phyloP scores from a whole-genome alignment of 92 coral and sea anemone species.

The Pocillopora meandrina region DNA sequence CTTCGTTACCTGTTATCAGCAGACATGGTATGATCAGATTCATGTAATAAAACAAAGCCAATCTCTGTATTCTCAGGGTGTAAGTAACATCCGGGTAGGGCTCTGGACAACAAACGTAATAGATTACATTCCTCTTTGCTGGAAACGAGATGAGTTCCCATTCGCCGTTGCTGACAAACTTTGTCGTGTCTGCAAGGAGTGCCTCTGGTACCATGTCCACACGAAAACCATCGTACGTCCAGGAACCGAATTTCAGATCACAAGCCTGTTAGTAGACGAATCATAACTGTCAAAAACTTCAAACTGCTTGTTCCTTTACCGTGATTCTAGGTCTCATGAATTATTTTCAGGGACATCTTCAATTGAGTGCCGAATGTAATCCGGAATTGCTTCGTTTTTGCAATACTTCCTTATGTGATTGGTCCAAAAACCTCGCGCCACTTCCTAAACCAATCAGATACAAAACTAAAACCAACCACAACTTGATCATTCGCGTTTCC shows the following conservation, averaged over 20 bases:
- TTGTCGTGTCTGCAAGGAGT: conserved; percentile 54
- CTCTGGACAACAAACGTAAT: conserved; percentile 86
- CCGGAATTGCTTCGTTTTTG: too few species aligned
- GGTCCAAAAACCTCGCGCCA: too few species aligned
- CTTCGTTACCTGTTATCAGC: conserved; percentile 72
- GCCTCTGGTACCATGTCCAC: conserved; percentile 76
- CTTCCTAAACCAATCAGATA: too few species aligned
- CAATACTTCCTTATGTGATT: too few species aligned
- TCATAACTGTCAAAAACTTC: background rate
- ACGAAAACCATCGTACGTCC: conserved; percentile 87
- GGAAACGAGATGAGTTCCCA: conserved; percentile 80
- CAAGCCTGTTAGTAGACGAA: conserved; percentile 55
- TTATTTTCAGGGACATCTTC: too few species aligned
- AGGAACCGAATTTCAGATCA: conserved; percentile 83
- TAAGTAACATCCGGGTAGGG: conserved; percentile 91
- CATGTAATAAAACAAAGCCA: conserved; percentile 75
- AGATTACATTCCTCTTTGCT: conserved; percentile 63
- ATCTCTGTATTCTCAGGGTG: conserved; percentile 73
- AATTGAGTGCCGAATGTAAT: too few species aligned
- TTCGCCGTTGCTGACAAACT: conserved; percentile 85
- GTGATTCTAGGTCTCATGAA: too few species aligned
- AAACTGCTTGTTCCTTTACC: too few species aligned
- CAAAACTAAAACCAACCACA: too few species aligned
- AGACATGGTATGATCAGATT: conserved; percentile 85
- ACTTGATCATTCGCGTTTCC: too few species aligned